A percentile compares a stretch with the other conserved stretches of the same genome.
phyloP scores from a whole-genome alignment of 2,113 vertebrate genomes.

The Platanista minor region DNA sequence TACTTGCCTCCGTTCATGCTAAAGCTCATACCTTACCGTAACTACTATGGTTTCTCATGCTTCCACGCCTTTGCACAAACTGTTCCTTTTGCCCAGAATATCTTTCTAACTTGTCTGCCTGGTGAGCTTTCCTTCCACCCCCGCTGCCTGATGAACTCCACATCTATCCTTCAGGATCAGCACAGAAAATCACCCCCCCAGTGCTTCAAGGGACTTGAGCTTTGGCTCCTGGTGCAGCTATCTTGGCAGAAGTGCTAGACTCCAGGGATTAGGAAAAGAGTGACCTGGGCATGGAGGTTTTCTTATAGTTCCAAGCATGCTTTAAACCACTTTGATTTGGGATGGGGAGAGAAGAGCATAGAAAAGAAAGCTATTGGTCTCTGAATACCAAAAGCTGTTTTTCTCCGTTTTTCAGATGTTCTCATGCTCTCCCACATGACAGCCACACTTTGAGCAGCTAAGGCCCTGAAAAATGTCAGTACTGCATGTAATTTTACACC shows the following conservation, averaged over 20 bases:
- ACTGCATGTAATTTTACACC: background rate
- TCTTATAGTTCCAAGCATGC: background rate
- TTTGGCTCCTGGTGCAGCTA: background rate
- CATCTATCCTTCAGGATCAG: background rate
- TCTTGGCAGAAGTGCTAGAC: background rate
- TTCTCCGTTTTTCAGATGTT: background rate
- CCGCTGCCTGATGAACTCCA: background rate
- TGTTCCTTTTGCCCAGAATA: slow-evolving; percentile 63
- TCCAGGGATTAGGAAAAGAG: background rate
- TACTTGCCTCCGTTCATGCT: background rate
- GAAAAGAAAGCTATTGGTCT: background rate
- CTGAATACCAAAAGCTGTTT: slow-evolving; percentile 2
- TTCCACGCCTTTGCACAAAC: slow-evolving; percentile 67
- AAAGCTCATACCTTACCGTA: slow-evolving; percentile 7
- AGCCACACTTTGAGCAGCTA: background rate
- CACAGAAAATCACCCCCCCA: background rate
- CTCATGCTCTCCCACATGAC: background rate
- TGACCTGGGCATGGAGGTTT: background rate
- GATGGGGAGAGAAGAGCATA: background rate
- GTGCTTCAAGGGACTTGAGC: background rate
- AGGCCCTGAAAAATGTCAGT: slow-evolving; percentile 27
- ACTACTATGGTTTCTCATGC: background rate
- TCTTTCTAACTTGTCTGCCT: slow-evolving; percentile 3
- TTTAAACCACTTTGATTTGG: background rate
- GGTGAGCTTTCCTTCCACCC: slow-evolving; percentile 19